Conservation (phyloP, 1,140 invertebrate species). For the Batillaria attramentaria region DNA sequence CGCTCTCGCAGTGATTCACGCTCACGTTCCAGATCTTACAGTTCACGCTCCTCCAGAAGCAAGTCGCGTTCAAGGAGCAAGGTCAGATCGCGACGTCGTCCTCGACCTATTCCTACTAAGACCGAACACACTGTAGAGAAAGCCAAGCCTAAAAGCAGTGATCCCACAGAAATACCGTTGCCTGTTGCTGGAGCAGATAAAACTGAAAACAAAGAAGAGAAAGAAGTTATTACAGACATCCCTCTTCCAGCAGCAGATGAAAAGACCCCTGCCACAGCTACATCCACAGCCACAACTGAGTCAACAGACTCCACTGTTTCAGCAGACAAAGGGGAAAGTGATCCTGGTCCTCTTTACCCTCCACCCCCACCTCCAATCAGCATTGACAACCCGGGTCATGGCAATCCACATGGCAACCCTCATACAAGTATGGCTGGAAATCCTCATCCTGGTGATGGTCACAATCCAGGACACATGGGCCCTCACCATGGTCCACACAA, state of each 20-base stretch:
- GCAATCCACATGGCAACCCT: not conserved
- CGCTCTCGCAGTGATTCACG: conserved; percentile 31
- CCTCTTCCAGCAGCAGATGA: conserved; percentile 36
- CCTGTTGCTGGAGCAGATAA: not conserved
- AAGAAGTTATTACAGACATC: conserved; percentile 33
- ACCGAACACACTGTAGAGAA: conserved; percentile 12
- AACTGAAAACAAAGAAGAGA: conserved; percentile 25
- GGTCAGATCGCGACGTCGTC: conserved; percentile 9
- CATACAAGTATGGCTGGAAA: not conserved
- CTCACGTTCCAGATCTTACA: conserved; percentile 33
- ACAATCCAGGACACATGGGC: conserved; percentile 9
- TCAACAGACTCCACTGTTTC: not conserved
- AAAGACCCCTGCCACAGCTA: conserved; percentile 17
- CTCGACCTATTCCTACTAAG: not conserved
- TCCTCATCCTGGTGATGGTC: not conserved
- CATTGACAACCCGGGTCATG: not conserved
- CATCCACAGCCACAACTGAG: conserved; percentile 8
- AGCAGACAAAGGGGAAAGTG: conserved; percentile 6
- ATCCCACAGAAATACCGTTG: conserved; percentile 30
- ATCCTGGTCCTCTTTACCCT: not conserved
- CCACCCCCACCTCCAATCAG: conserved; percentile 21
- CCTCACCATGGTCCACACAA: not conserved
- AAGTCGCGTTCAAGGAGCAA: conserved; percentile 28
- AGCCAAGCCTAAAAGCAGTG: not conserved
- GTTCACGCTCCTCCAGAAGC: conserved; percentile 22